Evolutionary conservation across 2,797 vertebrate species (phyloP).

Genomic region (Erithacus rubecula): DNA sequence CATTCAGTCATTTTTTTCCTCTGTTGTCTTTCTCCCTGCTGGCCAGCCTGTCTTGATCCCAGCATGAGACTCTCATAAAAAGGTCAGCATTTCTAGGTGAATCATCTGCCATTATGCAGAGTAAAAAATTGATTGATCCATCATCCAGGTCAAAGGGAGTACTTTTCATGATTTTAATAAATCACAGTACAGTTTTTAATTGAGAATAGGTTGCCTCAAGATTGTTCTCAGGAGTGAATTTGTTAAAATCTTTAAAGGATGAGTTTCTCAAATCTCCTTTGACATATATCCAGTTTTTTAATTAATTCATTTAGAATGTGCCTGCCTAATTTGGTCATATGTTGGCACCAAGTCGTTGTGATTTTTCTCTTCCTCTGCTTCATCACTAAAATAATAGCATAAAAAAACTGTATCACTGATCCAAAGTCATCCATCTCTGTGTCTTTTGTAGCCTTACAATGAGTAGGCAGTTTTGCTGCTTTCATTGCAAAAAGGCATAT

Average conservation of each 20-base stretch:
- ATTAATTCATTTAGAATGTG: not conserved
- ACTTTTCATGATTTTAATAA: not conserved
- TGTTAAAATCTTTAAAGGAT: not conserved
- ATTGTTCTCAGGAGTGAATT: not conserved
- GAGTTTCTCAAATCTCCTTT: not conserved
- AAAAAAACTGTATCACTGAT: not conserved
- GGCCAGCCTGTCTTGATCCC: not conserved
- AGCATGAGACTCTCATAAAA: not conserved
- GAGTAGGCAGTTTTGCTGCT: not conserved
- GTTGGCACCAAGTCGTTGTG: not conserved
- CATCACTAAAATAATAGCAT: not conserved
- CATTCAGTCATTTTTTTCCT: not conserved
- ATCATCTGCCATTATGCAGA: not conserved
- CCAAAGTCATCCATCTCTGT: not conserved
- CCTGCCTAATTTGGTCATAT: not conserved
- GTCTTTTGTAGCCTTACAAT: not conserved
- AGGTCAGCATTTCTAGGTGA: not conserved
- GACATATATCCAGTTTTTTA: not conserved
- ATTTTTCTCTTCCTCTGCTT: not conserved
- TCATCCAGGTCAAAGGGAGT: not conserved
- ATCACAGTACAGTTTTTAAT: not conserved
- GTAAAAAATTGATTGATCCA: not conserved
- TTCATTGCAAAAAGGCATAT: not conserved
- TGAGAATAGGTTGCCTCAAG: not conserved
- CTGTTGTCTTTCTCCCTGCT: not conserved